Percentiles rank a stretch among this genome's conserved stretches.
phyloP scores from a whole-genome alignment of 2,888 invertebrate genomes.

The Eupithecia abbreviata region DNA sequence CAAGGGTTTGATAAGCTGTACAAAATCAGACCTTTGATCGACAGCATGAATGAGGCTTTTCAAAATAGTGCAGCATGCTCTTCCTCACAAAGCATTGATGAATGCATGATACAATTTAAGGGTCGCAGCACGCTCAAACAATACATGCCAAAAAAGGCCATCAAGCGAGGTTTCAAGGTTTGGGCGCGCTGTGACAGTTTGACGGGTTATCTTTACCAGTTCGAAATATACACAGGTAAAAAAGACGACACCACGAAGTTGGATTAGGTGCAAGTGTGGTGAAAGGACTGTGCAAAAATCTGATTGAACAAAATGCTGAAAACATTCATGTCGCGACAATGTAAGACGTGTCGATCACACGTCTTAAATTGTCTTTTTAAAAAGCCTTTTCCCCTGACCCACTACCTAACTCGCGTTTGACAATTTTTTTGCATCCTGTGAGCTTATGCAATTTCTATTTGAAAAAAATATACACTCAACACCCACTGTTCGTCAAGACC shows the following conservation, averaged over 20 bases:
- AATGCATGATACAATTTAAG: slow-evolving; percentile 4
- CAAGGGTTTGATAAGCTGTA: slow-evolving; percentile 26
- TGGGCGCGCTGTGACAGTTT: slow-evolving; percentile 25
- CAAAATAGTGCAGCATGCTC: slow-evolving; percentile 30
- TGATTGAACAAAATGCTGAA: slow-evolving; percentile 10
- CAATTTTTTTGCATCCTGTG: no score
- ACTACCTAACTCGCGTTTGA: no score
- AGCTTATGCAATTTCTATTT: no score
- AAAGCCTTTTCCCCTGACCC: no score
- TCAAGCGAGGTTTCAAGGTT: slow-evolving; percentile 28
- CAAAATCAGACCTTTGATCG: slow-evolving; percentile 37
- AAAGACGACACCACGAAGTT: slow-evolving; percentile 16
- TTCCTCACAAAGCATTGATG: slow-evolving; percentile 24
- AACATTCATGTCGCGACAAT: no score
- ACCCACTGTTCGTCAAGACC: no score
- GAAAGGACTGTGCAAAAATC: slow-evolving; percentile 16
- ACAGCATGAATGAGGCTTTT: slow-evolving; percentile 34
- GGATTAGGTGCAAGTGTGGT: slow-evolving; percentile 17
- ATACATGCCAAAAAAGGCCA: no score
- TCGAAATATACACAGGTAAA: slow-evolving; percentile 34
- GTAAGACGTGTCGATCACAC: no score
- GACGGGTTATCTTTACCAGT: slow-evolving; percentile 32
- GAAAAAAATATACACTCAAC: no score
- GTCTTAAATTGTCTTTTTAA: no score
- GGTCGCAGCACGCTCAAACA: no score